Evolutionary conservation across 2,797 vertebrate genomes (phyloP).

Genomic region (Gastrophryne carolinensis): DNA sequence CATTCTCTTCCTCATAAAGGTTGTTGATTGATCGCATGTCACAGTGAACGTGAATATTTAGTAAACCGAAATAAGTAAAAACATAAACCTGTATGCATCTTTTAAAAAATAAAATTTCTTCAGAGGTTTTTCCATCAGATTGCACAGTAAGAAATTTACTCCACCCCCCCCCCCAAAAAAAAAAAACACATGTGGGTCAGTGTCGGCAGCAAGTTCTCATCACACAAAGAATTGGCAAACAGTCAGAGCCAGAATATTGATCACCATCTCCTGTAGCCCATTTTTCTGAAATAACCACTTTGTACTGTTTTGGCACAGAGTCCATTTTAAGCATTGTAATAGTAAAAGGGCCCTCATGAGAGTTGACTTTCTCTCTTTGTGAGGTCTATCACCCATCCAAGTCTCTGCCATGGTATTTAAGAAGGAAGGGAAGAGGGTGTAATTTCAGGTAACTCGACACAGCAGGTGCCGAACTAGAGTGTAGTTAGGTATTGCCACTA

Average conservation of each 20-base stretch:
- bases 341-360: background rate
- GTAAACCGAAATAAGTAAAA: background rate
- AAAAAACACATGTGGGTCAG: background rate
- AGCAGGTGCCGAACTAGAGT: constrained; percentile 22
- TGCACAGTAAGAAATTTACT: background rate
- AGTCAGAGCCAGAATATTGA: constrained; percentile 39
- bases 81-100: background rate
- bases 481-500: constrained; percentile 16
- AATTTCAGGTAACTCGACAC: background rate
- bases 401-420: background rate
- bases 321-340: constrained; percentile 7
- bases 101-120: constrained; percentile 24
- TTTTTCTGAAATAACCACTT: background rate
- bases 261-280: background rate
- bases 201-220: constrained; percentile 20
- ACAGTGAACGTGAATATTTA: constrained; percentile 33
- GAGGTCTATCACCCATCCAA: background rate
- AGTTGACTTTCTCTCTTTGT: background rate
- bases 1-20: background rate
- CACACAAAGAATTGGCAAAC: constrained; percentile 29
- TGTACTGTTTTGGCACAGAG: constrained; percentile 46
- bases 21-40: background rate
- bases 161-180: background rate
- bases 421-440: background rate
- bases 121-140: background rate